Conservation (phyloP, 2,888 invertebrate species). For the Phengaris alcon region DNA sequence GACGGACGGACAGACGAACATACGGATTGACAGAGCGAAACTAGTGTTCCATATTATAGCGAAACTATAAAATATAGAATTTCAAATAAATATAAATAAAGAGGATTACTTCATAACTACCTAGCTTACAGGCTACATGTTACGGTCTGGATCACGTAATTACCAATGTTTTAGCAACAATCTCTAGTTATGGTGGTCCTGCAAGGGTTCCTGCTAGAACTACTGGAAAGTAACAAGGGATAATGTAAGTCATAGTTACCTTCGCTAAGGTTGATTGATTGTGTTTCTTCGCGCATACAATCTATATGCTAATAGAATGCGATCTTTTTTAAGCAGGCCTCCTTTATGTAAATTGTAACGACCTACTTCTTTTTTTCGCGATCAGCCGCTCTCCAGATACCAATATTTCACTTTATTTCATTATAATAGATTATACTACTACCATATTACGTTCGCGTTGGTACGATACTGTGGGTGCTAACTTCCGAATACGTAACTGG, state of each 20-base stretch:
- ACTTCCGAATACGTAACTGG: no score
- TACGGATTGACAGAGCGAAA: no score
- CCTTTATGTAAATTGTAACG: slow-evolving; percentile 65
- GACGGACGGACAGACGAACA: no score
- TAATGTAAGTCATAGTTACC: slow-evolving; percentile 13
- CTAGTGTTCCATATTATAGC: no score
- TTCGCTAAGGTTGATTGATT: slow-evolving; percentile 54
- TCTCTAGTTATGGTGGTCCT: neutral
- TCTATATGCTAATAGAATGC: slow-evolving; percentile 63
- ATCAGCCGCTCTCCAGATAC: slow-evolving; percentile 50
- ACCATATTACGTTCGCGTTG: neutral
- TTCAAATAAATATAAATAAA: no score
- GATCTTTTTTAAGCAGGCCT: slow-evolving; percentile 50
- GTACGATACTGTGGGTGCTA: no score
- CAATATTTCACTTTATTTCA: slow-evolving; percentile 39
- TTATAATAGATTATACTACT: slow-evolving; percentile 7
- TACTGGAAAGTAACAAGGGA: neutral
- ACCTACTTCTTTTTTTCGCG: slow-evolving; percentile 49
- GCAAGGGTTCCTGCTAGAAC: neutral
- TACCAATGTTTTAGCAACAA: neutral
- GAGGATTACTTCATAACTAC: no score
- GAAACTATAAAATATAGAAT: no score
- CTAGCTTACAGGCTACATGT: no score
- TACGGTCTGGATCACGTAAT: no score
- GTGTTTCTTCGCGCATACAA: slow-evolving; percentile 55